These are phyloP conservation scores for Podarcis raffonei DNA, from an alignment of 2,113 vertebrate genomes.

Conservation along the genomic window DNA sequence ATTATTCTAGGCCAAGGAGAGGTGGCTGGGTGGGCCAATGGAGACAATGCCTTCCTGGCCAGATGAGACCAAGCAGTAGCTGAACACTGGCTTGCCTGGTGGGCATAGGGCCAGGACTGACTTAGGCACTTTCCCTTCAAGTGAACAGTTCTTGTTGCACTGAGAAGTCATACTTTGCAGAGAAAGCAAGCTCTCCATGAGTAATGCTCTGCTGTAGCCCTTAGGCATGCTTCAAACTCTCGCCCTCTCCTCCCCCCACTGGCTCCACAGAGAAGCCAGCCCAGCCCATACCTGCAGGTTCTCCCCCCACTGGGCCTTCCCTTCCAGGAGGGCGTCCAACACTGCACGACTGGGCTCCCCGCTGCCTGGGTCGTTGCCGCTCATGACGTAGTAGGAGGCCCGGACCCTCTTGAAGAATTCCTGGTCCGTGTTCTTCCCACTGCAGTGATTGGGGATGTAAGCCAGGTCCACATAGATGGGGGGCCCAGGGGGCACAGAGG, in stretches of 20 bases:
- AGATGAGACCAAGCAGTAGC: no score
- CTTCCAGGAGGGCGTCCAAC: slow-evolving; percentile 91
- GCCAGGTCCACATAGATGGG: slow-evolving; percentile 96
- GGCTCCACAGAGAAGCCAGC: not conserved
- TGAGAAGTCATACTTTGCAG: no score
- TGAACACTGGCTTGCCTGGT: no score
- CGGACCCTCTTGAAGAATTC: slow-evolving; percentile 96
- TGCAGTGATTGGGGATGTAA: slow-evolving; percentile 98
- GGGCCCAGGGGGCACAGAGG: slow-evolving; percentile 71
- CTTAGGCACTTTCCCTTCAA: no score
- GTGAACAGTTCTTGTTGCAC: no score
- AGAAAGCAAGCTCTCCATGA: not conserved
- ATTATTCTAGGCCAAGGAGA: not conserved
- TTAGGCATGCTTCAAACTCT: not conserved
- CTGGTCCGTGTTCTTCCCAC: slow-evolving; percentile 93
- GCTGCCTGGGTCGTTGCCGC: slow-evolving; percentile 89
- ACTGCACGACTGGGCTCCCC: slow-evolving; percentile 92
- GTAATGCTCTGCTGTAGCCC: not conserved
- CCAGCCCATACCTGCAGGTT: slow-evolving; percentile 89
- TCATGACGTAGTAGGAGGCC: slow-evolving; percentile 95
- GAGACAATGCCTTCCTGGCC: no score
- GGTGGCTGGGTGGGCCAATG: not conserved
- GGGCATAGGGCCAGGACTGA: no score
- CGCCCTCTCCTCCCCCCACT: no score
- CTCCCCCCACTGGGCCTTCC: slow-evolving; percentile 97